A percentile compares a stretch with the other conserved stretches of the same genome.
Evolutionary conservation across 1,140 invertebrate genomes (phyloP).

Genomic region (Euwallacea fornicatus): DNA sequence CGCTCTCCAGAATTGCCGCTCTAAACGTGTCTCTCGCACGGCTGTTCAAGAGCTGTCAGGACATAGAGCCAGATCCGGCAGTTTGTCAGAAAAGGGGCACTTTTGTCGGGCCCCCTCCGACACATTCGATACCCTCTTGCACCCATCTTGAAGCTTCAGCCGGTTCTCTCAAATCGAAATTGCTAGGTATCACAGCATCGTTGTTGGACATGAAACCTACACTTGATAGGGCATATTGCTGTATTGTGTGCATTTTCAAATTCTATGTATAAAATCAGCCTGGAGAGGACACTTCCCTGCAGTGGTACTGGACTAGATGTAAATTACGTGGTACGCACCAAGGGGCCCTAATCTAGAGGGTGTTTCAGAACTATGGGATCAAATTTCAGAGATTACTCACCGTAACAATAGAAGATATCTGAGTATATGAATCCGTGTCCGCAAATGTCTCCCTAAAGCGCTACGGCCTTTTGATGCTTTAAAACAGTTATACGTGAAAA

Average conservation of each 20-base stretch:
- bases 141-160: constrained; percentile 26
- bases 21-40: constrained; percentile 7
- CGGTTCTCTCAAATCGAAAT: constrained; percentile 28
- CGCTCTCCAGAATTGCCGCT: constrained; percentile 34
- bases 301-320: neutral
- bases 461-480: too few relatives aligned
- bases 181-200: constrained; percentile 12
- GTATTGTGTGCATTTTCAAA: neutral
- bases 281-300: too few relatives aligned
- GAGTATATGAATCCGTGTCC: too few relatives aligned
- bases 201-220: constrained; percentile 24
- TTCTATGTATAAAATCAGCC: too few relatives aligned
- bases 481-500: too few relatives aligned
- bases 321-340: constrained; percentile 9
- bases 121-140: constrained; percentile 21
- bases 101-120: constrained; percentile 25
- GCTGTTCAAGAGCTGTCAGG: constrained; percentile 19
- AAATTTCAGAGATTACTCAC: too few relatives aligned
- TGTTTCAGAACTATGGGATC: too few relatives aligned
- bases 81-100: constrained; percentile 28
- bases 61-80: constrained; percentile 20
- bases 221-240: neutral
- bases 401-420: too few relatives aligned
- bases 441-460: too few relatives aligned
- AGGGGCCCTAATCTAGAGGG: constrained; percentile 30